Conservation (phyloP, 2,888 invertebrate genomes). For the Malthinus flaveolus region DNA sequence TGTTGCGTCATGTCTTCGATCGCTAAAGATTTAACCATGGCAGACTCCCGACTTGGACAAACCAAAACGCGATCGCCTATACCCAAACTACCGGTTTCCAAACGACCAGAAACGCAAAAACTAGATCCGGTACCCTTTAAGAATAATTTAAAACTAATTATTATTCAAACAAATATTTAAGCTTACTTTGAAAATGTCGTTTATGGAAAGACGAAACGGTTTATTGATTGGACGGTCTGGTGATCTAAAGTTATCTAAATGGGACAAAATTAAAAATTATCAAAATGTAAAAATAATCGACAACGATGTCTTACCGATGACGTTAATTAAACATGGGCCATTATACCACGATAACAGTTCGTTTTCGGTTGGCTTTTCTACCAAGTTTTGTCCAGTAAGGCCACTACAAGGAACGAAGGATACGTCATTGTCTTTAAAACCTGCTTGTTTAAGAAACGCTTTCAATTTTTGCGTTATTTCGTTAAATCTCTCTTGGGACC, state of each 20-base stretch:
- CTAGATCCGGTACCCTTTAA: constrained; percentile 78
- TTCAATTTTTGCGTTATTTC: constrained; percentile 85
- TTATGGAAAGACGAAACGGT: constrained; percentile 89
- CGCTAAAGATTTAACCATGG: constrained; percentile 74
- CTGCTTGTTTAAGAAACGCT: constrained; percentile 85
- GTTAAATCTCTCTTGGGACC: constrained; percentile 88
- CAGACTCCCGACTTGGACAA: constrained; percentile 82
- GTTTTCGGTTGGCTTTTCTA: constrained; percentile 66
- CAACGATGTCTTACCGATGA: constrained; percentile 65
- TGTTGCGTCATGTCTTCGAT: constrained; percentile 73
- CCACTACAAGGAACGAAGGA: constrained; percentile 95
- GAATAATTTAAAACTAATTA: constrained; percentile 3
- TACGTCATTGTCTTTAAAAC: constrained; percentile 85
- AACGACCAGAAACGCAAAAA: constrained; percentile 85
- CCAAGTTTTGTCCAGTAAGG: constrained; percentile 91
- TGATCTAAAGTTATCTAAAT: constrained; percentile 76
- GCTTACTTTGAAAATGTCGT: constrained; percentile 92
- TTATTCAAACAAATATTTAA: constrained; percentile 66
- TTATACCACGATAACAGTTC: constrained; percentile 75
- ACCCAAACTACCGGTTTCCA: constrained; percentile 89
- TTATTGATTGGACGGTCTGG: constrained; percentile 86
- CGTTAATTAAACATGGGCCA: constrained; percentile 82
- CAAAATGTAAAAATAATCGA: constrained; percentile 8
- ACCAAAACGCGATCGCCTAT: constrained; percentile 85
- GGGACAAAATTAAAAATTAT: constrained; percentile 22